Percentiles rank a stretch among this genome's conserved stretches.
Conservation (phyloP, 1,140 invertebrate species). For the Drosophila arawakana region DNA sequence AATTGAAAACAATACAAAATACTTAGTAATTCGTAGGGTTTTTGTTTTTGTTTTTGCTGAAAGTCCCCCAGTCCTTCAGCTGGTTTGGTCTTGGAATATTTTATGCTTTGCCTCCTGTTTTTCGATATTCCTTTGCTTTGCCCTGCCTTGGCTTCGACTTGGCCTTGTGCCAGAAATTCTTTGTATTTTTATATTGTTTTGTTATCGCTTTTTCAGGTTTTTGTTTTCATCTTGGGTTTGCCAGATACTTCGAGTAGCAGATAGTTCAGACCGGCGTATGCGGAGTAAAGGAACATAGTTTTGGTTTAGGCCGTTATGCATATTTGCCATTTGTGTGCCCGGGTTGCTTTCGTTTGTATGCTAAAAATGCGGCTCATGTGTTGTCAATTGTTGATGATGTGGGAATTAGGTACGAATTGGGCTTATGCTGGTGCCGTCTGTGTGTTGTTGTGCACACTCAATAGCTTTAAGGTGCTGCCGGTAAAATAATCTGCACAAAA, state of each 20-base stretch:
- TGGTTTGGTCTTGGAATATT: constrained; percentile 44
- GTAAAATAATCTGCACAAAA: neutral
- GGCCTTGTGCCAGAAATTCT: constrained; percentile 76
- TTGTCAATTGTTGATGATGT: constrained; percentile 76
- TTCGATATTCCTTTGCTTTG: constrained; percentile 34
- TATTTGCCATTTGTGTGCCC: constrained; percentile 64
- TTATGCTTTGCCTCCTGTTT: constrained; percentile 51
- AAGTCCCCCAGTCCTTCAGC: neutral
- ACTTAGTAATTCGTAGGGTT: constrained; percentile 63
- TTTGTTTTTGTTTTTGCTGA: constrained; percentile 43
- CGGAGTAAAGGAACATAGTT: constrained; percentile 40
- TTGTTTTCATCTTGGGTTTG: constrained; percentile 60
- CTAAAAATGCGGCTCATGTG: constrained; percentile 68
- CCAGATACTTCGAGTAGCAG: constrained; percentile 44
- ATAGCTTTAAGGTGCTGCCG: constrained; percentile 30
- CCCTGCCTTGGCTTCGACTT: constrained; percentile 53
- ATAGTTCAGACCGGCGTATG: constrained; percentile 7
- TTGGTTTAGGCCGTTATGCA: constrained; percentile 68
- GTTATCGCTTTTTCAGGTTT: constrained; percentile 58
- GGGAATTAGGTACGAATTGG: constrained; percentile 58
- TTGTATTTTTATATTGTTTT: constrained; percentile 56
- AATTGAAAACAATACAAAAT: constrained; percentile 82
- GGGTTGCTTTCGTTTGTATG: constrained; percentile 43
- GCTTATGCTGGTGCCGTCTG: constrained; percentile 17
- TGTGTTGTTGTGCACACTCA: neutral